Percentiles rank a stretch among this genome's conserved stretches.
These are phyloP conservation scores for Bergia puertoricense DNA, from an alignment of 92 coral and sea anemone genomes.

Conservation along the genomic window DNA sequence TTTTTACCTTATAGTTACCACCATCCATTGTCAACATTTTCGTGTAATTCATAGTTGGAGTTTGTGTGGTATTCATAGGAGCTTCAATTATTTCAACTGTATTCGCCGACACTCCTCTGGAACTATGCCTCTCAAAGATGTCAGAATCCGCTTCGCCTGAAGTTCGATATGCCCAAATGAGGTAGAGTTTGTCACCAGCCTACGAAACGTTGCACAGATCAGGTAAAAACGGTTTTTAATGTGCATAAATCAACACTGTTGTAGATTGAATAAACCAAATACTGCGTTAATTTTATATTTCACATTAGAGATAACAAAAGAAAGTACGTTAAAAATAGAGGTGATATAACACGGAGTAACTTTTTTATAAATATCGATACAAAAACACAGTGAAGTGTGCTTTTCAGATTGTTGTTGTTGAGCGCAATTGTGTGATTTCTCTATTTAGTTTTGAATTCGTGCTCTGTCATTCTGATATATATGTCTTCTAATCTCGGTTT, in stretches of 20 bases:
- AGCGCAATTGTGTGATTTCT: neutral
- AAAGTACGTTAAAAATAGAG: no score
- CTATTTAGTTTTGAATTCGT: neutral
- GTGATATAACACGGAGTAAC: no score
- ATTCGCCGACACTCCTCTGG: neutral
- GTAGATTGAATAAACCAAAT: no score
- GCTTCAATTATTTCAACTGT: neutral
- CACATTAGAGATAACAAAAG: no score
- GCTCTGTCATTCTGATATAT: neutral
- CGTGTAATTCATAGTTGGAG: neutral
- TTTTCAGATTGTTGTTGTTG: no score
- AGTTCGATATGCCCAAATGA: neutral
- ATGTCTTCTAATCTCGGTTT: neutral
- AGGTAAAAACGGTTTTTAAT: neutral
- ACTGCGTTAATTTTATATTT: no score
- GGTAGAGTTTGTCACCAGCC: conserved; percentile 12
- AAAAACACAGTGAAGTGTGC: no score
- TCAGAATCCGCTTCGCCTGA: conserved; percentile 5
- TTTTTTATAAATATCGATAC: no score
- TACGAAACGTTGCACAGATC: neutral
- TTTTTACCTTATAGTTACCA: neutral
- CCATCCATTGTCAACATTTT: neutral
- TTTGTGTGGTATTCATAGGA: neutral
- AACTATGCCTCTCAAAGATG: neutral
- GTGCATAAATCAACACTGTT: no score